Conservation (phyloP, 2,888 invertebrate genomes). For the Ennomos erosarius region DNA sequence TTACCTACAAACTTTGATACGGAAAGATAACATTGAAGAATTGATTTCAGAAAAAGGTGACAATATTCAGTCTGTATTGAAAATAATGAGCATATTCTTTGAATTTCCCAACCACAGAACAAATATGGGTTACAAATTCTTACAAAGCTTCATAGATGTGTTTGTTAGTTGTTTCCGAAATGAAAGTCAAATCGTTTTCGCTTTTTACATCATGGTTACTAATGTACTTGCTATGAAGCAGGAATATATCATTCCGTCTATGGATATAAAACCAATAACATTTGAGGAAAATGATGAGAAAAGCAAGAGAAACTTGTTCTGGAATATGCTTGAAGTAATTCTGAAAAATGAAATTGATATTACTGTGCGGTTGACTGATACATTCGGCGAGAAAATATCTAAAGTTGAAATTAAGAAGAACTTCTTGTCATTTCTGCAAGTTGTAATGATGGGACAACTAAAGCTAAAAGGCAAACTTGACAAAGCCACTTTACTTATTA, state of each 20-base stretch:
- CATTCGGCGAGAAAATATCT: constrained; percentile 66
- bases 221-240: constrained; percentile 69
- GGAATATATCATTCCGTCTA: constrained; percentile 66
- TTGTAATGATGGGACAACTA: constrained; percentile 67
- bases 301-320: constrained; percentile 65
- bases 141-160: constrained; percentile 68
- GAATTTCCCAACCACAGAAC: constrained; percentile 65
- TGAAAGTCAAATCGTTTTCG: constrained; percentile 73
- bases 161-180: constrained; percentile 68
- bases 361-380: constrained; percentile 67
- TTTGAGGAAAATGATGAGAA: constrained; percentile 65
- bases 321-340: constrained; percentile 68
- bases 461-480: constrained; percentile 72
- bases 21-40: constrained; percentile 69
- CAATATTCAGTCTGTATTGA: constrained; percentile 74
- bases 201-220: constrained; percentile 71
- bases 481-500: constrained; percentile 65
- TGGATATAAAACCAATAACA: constrained; percentile 58
- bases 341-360: constrained; percentile 72
- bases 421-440: constrained; percentile 69
- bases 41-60: constrained; percentile 75
- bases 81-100: constrained; percentile 73
- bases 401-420: constrained; percentile 74
- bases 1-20: constrained; percentile 69
- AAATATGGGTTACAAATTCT: constrained; percentile 55